Conservation (phyloP, 2,888 invertebrate genomes). For the Aradus depressus region DNA sequence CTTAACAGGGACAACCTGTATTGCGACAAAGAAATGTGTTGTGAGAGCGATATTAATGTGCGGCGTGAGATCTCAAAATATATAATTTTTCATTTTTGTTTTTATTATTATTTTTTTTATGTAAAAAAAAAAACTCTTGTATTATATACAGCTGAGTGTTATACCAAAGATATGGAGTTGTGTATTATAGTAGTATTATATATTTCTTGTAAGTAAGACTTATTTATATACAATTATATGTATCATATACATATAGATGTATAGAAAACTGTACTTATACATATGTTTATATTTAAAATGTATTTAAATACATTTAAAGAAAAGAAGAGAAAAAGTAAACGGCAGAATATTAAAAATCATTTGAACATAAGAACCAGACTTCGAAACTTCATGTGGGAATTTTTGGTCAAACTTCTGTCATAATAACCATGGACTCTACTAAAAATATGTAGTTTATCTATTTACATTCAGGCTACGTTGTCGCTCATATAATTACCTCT, state of each 20-base stretch:
- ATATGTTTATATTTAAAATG: slow-evolving; percentile 7
- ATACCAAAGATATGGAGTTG: slow-evolving; percentile 28
- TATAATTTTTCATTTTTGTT: too few species aligned
- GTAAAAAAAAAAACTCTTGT: slow-evolving; percentile 10
- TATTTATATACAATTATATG: slow-evolving; percentile 13
- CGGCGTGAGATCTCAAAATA: slow-evolving; percentile 26
- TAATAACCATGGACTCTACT: too few species aligned
- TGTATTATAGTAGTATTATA: slow-evolving; percentile 24
- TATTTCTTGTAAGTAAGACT: slow-evolving; percentile 19
- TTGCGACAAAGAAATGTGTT: too few species aligned
- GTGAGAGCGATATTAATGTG: too few species aligned
- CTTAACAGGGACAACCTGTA: too few species aligned
- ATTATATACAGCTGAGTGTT: slow-evolving; percentile 28
- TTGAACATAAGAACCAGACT: slow-evolving; percentile 2
- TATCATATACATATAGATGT: neutral
- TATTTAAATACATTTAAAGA: slow-evolving; percentile 11
- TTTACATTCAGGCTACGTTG: too few species aligned
- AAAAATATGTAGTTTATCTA: too few species aligned
- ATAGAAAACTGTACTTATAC: neutral
- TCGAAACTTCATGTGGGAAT: too few species aligned
- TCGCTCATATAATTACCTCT: too few species aligned
- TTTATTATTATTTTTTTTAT: too few species aligned
- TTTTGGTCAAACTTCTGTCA: too few species aligned
- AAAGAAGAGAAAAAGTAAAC: slow-evolving; percentile 3
- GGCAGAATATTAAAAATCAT: too few species aligned